These are phyloP conservation scores for Murina feae DNA, from an alignment of 2,113 vertebrate species.

Conservation along the genomic window DNA sequence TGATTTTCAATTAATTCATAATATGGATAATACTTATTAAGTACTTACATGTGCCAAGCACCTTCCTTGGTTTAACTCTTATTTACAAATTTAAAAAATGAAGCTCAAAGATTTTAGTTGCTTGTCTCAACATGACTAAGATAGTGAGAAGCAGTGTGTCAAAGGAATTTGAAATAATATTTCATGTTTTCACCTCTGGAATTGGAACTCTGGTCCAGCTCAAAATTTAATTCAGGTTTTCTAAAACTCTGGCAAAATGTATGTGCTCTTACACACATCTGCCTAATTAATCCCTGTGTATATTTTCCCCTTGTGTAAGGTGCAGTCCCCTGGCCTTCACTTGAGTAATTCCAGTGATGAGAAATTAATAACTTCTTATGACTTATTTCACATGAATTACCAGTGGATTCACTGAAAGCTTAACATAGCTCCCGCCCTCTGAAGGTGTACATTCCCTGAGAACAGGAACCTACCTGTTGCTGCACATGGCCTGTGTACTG, in stretches of 20 bases:
- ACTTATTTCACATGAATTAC: not conserved
- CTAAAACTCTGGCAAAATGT: not conserved
- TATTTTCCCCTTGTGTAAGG: not conserved
- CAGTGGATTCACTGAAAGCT: not conserved
- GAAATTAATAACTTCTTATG: not conserved
- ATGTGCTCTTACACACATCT: not conserved
- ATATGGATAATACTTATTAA: not conserved
- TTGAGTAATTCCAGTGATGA: slow-evolving; percentile 24
- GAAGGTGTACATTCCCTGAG: not conserved
- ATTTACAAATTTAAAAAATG: not conserved
- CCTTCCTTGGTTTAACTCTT: not conserved
- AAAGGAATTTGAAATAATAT: not conserved
- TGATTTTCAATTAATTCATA: not conserved
- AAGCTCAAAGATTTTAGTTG: not conserved
- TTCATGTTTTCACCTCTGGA: not conserved
- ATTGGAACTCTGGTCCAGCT: not conserved
- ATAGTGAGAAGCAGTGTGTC: not conserved
- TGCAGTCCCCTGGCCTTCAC: not conserved
- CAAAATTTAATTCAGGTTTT: not conserved
- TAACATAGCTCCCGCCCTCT: not conserved
- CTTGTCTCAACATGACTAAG: not conserved
- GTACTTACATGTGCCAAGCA: not conserved
- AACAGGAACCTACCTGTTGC: slow-evolving; percentile 82
- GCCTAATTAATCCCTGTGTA: not conserved
- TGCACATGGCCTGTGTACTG: slow-evolving; percentile 94